Evolutionary conservation across 2,888 invertebrate species (phyloP), one percentile per base, ranked within the genome.

Genomic region (Hemicrepidius hirtus): DNA sequence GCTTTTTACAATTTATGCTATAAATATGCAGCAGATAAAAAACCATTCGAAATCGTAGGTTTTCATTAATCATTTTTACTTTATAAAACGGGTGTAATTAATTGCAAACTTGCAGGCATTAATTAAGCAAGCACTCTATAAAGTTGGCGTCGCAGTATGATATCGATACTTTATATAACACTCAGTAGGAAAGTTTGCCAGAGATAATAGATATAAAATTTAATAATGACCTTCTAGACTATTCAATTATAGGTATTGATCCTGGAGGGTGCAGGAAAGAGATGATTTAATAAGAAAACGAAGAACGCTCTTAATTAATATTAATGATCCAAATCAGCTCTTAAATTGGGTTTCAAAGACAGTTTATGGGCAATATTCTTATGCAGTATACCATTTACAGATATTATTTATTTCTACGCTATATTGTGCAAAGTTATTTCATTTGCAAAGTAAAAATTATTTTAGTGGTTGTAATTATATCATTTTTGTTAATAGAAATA

Each of bases 271-370:
- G 77, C 64, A 75, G 74, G 68, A 71, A 73, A 76, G 77, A 76
- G 77, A 78, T 78, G 76, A 79, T 80, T 79, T 78, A 80, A 65
- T 65, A 65, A 79, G 75, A 78, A 77, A 76, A 76, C 79, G 73
- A 80, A 78, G 72, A 69, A 80, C 78, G 74, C 70, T 68, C 60
- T 79, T 81, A 80, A 81, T 81, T 81, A 81, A 81, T 80, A 80
- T 80, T 80, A 81, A 81, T 81, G 79, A 76, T 59, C 68, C 72
- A 76, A 75, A 76, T 78, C 77, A 78, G 69, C 73, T 74, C 77
- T 77, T 78, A 79, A 81, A 82, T 81, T 82, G 80, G 77, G 79
- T 75, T 73, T 74, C n/a, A 75, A 80, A 80, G 79, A 79, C 78
- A 80, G 76, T 80, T 80, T 80, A 80, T 78, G 77, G 74, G 78